phyloP scores from a whole-genome alignment of 2,888 invertebrate species.

The Agrilus mali region DNA sequence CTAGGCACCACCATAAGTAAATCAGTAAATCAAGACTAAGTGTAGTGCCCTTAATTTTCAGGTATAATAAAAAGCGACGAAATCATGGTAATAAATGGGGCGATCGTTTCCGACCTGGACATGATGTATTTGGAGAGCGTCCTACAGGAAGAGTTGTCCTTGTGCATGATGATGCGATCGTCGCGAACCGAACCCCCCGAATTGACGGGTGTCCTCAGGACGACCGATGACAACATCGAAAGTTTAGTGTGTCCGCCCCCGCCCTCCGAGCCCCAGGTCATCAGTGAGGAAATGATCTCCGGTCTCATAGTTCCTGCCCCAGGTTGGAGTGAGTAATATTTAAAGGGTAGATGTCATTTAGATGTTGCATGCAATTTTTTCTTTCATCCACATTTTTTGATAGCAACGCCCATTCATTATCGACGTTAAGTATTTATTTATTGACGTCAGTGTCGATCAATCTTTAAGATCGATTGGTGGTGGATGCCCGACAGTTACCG shows the following conservation, averaged over 20 bases:
- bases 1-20: too few relatives aligned
- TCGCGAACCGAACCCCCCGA: conserved; percentile 73
- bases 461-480: too few relatives aligned
- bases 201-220: conserved; percentile 53
- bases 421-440: background rate
- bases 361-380: conserved; percentile 1
- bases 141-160: conserved; percentile 83
- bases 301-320: conserved; percentile 95
- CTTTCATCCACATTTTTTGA: background rate
- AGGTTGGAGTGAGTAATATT: conserved; percentile 69
- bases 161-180: conserved; percentile 95
- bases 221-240: conserved; percentile 93
- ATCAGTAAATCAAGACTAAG: too few relatives aligned
- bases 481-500: too few relatives aligned
- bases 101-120: conserved; percentile 94
- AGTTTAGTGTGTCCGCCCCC: conserved; percentile 93
- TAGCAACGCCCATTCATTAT: background rate
- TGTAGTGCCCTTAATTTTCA: conserved; percentile 32
- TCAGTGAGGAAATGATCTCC: conserved; percentile 92
- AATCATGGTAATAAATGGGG: conserved; percentile 97
- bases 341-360: conserved; percentile 1
- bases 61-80: conserved; percentile 96
- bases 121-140: conserved; percentile 99
- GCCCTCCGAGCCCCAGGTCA: conserved; percentile 83
- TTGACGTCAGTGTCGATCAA: background rate